Evolutionary conservation across 1,140 invertebrate species (phyloP).

Genomic region (Amphibalanus amphitrite): DNA sequence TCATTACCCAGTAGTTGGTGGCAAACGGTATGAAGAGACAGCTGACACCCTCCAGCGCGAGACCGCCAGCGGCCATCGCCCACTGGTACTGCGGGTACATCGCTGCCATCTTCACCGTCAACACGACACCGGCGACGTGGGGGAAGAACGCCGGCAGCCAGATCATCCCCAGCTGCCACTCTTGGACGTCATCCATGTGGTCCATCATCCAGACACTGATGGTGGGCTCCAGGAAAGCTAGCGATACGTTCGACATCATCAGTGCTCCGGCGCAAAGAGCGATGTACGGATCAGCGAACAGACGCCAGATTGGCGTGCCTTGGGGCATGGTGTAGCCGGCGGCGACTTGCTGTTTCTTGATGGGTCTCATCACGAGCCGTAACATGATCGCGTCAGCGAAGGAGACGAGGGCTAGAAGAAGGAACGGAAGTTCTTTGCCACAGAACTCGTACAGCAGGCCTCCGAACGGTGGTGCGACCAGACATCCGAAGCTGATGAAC

Average conservation of each 20-base stretch:
- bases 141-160: constrained; percentile 99
- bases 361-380: constrained; percentile 87
- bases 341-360: constrained; percentile 60
- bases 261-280: constrained; percentile 89
- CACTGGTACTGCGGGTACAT: constrained; percentile 92
- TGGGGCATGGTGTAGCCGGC: constrained; percentile 37
- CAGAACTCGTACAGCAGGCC: constrained; percentile 93
- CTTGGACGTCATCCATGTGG: constrained; percentile 68
- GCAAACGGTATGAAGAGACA: constrained; percentile 93
- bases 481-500: constrained; percentile 97
- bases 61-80: constrained; percentile 82
- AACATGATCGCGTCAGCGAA: constrained; percentile 87
- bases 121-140: constrained; percentile 86
- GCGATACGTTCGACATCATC: constrained; percentile 97
- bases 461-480: constrained; percentile 99
- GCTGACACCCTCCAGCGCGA: constrained; percentile 85
- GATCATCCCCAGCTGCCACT: constrained; percentile 98
- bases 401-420: constrained; percentile 87
- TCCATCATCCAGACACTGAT: constrained; percentile 99
- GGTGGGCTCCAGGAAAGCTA: constrained; percentile 96
- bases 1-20: constrained; percentile 73
- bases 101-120: constrained; percentile 88
- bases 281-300: constrained; percentile 96
- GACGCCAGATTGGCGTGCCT: constrained; percentile 70
- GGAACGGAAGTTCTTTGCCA: constrained; percentile 93